These are phyloP conservation scores for Drosophila anomalata DNA, from an alignment of 2,888 invertebrate genomes.

Conservation along the genomic window DNA sequence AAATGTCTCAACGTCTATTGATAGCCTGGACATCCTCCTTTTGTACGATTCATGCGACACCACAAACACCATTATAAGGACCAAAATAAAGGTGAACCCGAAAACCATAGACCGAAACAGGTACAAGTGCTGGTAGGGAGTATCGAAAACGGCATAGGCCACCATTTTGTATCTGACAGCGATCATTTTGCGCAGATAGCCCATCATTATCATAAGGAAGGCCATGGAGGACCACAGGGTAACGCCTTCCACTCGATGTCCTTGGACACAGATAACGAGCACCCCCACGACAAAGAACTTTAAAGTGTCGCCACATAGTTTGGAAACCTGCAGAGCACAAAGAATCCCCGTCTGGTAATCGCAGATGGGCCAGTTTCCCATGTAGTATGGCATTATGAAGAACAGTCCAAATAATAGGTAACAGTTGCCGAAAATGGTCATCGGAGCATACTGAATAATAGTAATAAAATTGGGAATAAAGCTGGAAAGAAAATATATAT, in stretches of 20 bases:
- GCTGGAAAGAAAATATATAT: constrained; percentile 20
- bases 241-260: constrained; percentile 30
- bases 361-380: constrained; percentile 15
- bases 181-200: constrained; percentile 18
- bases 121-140: constrained; percentile 1
- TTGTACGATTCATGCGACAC: constrained; percentile 34
- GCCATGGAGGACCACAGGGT: constrained; percentile 47
- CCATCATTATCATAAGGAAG: constrained; percentile 32
- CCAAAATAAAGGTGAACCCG: not conserved
- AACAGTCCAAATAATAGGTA: constrained; percentile 35
- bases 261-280: constrained; percentile 34
- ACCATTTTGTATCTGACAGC: constrained; percentile 2
- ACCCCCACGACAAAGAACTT: constrained; percentile 36
- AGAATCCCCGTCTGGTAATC: not conserved
- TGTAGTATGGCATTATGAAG: constrained; percentile 28
- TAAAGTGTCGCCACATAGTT: constrained; percentile 30
- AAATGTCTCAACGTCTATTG: fast-evolving
- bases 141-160: not conserved
- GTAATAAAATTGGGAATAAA: constrained; percentile 49
- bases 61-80: constrained; percentile 2
- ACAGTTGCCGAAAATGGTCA: constrained; percentile 33
- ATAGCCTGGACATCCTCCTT: fast-evolving
- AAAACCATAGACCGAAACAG: constrained; percentile 21
- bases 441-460: constrained; percentile 47
- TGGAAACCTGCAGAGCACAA: constrained; percentile 25